Percentiles rank a stretch among this genome's conserved stretches.
Evolutionary conservation across 1,140 invertebrate species (phyloP).

Genomic region (Panagrolaimus sp.): DNA sequence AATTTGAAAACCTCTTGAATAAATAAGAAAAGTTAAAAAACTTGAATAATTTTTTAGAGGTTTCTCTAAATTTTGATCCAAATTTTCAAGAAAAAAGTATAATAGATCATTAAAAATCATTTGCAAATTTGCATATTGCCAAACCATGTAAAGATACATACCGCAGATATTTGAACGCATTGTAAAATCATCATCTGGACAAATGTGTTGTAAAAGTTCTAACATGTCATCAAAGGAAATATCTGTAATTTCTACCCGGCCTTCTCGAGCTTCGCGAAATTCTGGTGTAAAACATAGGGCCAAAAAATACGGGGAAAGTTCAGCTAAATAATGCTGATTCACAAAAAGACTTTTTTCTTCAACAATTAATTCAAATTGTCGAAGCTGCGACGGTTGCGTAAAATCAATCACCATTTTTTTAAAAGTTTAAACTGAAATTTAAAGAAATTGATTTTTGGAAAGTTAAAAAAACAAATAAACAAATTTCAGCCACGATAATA

Average conservation of each 20-base stretch:
- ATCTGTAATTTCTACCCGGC: background rate
- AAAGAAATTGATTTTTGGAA: too few species aligned
- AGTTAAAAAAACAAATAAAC: too few species aligned
- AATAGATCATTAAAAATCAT: too few species aligned
- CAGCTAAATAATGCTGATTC: slow-evolving; percentile 16
- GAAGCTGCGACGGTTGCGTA: background rate
- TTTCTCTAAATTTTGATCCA: too few species aligned
- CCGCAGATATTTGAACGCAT: background rate
- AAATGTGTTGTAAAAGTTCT: background rate
- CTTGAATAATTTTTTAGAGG: too few species aligned
- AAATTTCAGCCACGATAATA: too few species aligned
- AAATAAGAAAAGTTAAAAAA: too few species aligned
- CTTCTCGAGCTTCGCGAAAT: slow-evolving; percentile 4
- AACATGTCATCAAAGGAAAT: background rate
- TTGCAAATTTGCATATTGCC: too few species aligned
- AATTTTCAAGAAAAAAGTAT: too few species aligned
- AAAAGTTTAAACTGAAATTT: too few species aligned
- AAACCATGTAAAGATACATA: too few species aligned
- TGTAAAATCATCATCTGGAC: background rate
- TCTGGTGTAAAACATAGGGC: background rate
- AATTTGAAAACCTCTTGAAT: too few species aligned
- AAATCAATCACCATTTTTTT: slow-evolving; percentile 8
- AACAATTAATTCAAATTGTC: background rate
- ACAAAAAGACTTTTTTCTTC: background rate
- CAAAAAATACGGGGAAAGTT: slow-evolving; percentile 9